Percentiles rank a stretch among this genome's conserved stretches.
Evolutionary conservation across 2,888 invertebrate species (phyloP).

Genomic region (Andrena bicolor): DNA sequence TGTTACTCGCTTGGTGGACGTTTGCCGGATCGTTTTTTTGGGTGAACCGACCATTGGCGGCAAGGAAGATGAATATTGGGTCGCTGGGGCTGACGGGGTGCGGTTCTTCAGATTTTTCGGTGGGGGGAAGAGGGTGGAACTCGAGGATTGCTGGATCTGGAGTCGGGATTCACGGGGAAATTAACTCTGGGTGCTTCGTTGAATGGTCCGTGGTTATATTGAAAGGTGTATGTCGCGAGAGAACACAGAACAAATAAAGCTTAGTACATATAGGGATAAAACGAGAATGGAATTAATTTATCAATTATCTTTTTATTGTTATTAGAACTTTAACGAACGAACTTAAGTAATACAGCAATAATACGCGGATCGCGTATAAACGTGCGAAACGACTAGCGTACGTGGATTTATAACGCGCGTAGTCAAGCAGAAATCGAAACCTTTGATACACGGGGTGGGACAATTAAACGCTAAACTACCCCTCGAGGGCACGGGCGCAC

Average conservation of each 20-base stretch:
- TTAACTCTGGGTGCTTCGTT: conserved; percentile 2
- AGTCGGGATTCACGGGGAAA: not conserved
- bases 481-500: conserved; percentile 83
- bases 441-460: conserved; percentile 84
- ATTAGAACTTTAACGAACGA: conserved; percentile 16
- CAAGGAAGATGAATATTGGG: not conserved
- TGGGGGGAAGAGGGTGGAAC: not conserved
- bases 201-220: not conserved
- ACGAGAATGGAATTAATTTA: not conserved
- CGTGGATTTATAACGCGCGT: conserved; percentile 77
- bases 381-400: conserved; percentile 67
- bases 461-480: conserved; percentile 85
- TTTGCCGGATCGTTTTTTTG: not conserved
- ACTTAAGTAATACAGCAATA: conserved; percentile 32
- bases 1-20: not conserved
- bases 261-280: too few species aligned
- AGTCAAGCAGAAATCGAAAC: conserved; percentile 83
- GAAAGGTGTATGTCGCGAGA: not conserved
- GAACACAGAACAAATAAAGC: too few species aligned
- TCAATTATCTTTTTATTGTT: conserved; percentile 1
- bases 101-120: not conserved
- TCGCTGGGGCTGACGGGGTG: not conserved
- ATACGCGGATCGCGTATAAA: conserved; percentile 42
- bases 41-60: not conserved
- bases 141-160: not conserved